Base-by-base conservation (phyloP, 2,888 invertebrate species). In the Parnassius orleans region DNA sequence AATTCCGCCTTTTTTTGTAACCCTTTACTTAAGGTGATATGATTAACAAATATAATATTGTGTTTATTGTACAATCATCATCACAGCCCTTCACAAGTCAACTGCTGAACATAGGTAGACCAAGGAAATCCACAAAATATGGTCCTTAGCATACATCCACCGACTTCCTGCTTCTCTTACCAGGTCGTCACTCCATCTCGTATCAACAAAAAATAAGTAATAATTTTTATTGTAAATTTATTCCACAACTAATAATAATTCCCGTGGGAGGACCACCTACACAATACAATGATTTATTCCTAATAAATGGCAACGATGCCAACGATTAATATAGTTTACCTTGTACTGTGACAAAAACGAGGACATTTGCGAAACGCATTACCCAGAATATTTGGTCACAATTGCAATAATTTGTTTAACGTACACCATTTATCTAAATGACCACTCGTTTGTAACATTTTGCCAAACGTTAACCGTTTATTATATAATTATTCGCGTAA, bases 361-460 rank as follows among this genome's bases (percentile, higher is more conserved):
- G 57, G 57, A 57, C 60, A 60, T 64, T 64, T 57, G 60, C 24
- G 50, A 64, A 60, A 64, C 63, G 53, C 60, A 64, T 60, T 64
- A 64, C 56, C 60, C 60, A 53, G 53, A 60, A 64, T 64, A 64
- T 64, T 60, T 60, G 63, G 63, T 64, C 60, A 64, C 63, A 64
- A 64, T 64, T 64, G 63, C 63, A 64, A 64, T 64, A 64, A 64
- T 64, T 64, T 64, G 63, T 64, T 60, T 57, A 56, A 60, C 63
- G 63, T 64, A 57, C 60, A 48, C 63, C 63, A 64, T 64, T 64
- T 64, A 64, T 64, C 63, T 60, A 64, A 64, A 64, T 64, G 63
- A 60, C 63, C 60, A 64, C 63, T 64, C 63, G 60, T 64, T 64
- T 64, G 63, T 64, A 64, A 64, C 63, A 57, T 64, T 64, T 64